phyloP scores from a whole-genome alignment of 1,140 invertebrate genomes.

The Harlomillsia oculata region DNA sequence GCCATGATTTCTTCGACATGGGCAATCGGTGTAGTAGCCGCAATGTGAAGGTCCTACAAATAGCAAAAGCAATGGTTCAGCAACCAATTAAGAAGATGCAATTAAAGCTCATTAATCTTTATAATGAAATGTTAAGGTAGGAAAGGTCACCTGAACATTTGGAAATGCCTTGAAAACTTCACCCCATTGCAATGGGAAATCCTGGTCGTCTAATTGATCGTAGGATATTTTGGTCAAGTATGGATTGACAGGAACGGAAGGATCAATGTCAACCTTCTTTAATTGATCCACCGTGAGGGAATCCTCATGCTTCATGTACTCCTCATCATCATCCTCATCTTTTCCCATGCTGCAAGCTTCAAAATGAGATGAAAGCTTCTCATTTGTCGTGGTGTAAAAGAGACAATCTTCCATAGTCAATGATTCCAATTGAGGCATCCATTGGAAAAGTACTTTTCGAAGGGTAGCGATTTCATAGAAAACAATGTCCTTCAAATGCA shows the following conservation, averaged over 20 bases:
- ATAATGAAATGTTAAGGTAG: background rate
- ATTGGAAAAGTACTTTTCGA: conserved; percentile 15
- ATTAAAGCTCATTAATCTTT: background rate
- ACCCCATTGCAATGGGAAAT: conserved; percentile 17
- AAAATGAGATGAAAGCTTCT: background rate
- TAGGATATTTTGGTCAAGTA: conserved; percentile 4
- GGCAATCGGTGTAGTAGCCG: background rate
- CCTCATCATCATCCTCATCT: conserved; percentile 14
- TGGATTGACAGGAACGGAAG: background rate
- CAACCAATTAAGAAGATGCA: no score
- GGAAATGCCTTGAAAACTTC: conserved; percentile 19
- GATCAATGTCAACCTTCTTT: conserved; percentile 6
- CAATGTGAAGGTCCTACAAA: conserved; percentile 10
- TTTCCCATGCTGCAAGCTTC: background rate
- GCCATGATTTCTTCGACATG: conserved; percentile 6
- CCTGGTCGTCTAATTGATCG: conserved; percentile 17
- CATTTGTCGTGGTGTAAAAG: conserved; percentile 17
- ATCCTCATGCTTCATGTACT: conserved; percentile 17
- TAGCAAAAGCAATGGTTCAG: no score
- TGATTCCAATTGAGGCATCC: conserved; percentile 13
- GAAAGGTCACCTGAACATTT: conserved; percentile 8
- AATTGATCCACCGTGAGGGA: conserved; percentile 18
- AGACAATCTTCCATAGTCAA: conserved; percentile 18
- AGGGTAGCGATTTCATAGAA: conserved; percentile 17
- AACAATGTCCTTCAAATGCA: conserved; percentile 15